Evolutionary conservation across 2,888 invertebrate species (phyloP).

Genomic region (Cynaeus angustus): DNA sequence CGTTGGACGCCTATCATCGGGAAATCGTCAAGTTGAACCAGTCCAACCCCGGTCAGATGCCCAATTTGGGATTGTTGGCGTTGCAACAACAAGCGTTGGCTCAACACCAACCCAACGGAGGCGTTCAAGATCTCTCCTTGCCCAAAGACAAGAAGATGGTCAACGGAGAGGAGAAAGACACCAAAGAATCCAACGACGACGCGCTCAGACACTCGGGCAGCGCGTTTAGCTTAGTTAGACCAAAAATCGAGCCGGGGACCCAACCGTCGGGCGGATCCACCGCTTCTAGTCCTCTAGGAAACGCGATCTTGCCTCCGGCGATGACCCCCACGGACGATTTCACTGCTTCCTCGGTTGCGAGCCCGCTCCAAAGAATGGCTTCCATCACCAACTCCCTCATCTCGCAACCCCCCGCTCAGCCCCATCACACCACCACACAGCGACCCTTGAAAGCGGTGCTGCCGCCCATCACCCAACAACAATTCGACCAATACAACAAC

Average conservation of each 20-base stretch:
- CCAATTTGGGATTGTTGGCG: slow-evolving; percentile 81
- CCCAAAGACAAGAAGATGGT: slow-evolving; percentile 84
- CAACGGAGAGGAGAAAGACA: slow-evolving; percentile 78
- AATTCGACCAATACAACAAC: slow-evolving; percentile 98
- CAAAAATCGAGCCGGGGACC: slow-evolving; percentile 85
- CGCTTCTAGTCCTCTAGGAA: slow-evolving; percentile 88
- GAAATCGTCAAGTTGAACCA: slow-evolving; percentile 93
- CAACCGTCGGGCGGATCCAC: slow-evolving; percentile 82
- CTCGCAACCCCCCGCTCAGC: slow-evolving; percentile 90
- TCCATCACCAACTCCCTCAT: slow-evolving; percentile 98
- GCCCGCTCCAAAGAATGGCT: slow-evolving; percentile 97
- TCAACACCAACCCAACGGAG: slow-evolving; percentile 76
- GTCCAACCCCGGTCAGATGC: slow-evolving; percentile 71
- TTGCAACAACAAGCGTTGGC: slow-evolving; percentile 82
- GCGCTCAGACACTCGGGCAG: slow-evolving; percentile 83
- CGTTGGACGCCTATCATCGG: slow-evolving; percentile 93
- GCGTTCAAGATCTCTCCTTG: slow-evolving; percentile 89
- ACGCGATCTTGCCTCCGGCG: slow-evolving; percentile 89
- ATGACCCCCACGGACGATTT: slow-evolving; percentile 89
- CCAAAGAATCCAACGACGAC: slow-evolving; percentile 77
- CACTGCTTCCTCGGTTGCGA: slow-evolving; percentile 86
- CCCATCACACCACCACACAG: slow-evolving; percentile 88
- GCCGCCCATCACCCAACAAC: slow-evolving; percentile 98
- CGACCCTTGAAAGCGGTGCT: slow-evolving; percentile 96
- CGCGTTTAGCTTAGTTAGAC: slow-evolving; percentile 91